phyloP scores from a whole-genome alignment of 2,888 invertebrate species.

The Plagiodera versicolora region DNA sequence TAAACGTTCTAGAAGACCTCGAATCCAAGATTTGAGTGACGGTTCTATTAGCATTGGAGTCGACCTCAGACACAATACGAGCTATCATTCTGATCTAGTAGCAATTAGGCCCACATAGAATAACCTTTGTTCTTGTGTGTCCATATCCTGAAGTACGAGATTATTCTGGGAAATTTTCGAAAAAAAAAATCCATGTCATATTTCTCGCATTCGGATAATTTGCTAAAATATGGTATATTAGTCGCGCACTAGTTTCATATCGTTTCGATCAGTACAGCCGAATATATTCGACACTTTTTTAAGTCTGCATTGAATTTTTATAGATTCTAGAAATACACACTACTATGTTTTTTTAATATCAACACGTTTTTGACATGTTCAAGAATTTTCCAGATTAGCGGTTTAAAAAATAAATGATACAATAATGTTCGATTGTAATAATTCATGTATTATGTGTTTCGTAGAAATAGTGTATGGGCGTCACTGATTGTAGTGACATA shows the following conservation, averaged over 20 bases:
- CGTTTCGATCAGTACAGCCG: neutral
- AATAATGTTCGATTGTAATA: conserved; percentile 20
- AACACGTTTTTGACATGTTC: neutral
- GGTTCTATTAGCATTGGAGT: conserved; percentile 73
- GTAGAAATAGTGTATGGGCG: neutral
- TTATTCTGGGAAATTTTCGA: conserved; percentile 12
- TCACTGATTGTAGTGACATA: neutral
- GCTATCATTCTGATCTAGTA: conserved; percentile 52
- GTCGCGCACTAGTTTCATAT: neutral
- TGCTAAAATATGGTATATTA: too few species aligned
- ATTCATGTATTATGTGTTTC: conserved; percentile 19
- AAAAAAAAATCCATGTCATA: neutral
- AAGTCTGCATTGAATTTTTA: neutral
- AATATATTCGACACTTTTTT: neutral
- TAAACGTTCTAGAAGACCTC: conserved; percentile 66
- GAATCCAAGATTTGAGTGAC: conserved; percentile 67
- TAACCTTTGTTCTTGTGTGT: conserved; percentile 1
- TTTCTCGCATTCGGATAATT: neutral
- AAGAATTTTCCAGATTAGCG: conserved; percentile 17
- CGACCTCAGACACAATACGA: conserved; percentile 62
- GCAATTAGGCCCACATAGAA: conserved; percentile 50
- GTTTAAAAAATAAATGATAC: conserved; percentile 13
- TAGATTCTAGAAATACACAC: neutral
- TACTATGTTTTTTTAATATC: neutral
- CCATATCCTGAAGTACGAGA: conserved; percentile 1